These are phyloP conservation scores for Drepana arcuata DNA, from an alignment of 1,140 invertebrate genomes.

Conservation along the genomic window DNA sequence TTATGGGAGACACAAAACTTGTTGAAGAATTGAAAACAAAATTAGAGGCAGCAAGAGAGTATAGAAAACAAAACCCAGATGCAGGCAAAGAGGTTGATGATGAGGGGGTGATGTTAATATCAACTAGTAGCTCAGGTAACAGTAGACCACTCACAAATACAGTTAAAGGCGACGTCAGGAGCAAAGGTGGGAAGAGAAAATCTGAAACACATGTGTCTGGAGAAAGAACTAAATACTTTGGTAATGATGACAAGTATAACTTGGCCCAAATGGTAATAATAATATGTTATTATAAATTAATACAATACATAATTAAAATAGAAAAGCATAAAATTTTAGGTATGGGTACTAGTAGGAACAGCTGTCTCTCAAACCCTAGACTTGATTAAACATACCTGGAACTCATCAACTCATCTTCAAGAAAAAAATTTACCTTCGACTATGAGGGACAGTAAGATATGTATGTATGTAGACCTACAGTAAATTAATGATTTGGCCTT, in stretches of 20 bases:
- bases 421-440: no score
- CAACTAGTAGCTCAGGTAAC: constrained; percentile 79
- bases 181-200: constrained; percentile 72
- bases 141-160: constrained; percentile 70
- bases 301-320: constrained; percentile 1
- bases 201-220: constrained; percentile 82
- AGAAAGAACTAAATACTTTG: constrained; percentile 87
- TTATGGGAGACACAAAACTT: constrained; percentile 84
- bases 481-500: no score
- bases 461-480: no score
- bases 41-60: constrained; percentile 79
- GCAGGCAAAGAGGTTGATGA: constrained; percentile 42
- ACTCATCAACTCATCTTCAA: no score
- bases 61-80: constrained; percentile 66
- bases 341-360: no score
- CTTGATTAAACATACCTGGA: no score
- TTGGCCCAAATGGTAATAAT: constrained; percentile 90
- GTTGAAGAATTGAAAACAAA: constrained; percentile 81
- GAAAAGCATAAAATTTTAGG: no score
- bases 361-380: no score
- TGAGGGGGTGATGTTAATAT: constrained; percentile 80
- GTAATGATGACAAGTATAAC: constrained; percentile 91
- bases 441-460: no score
- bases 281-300: no score
- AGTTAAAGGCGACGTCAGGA: constrained; percentile 44